Percentiles rank a stretch among this genome's conserved stretches.
Evolutionary conservation across 1,140 invertebrate species (phyloP).

Genomic region (Chlorops oryzae): DNA sequence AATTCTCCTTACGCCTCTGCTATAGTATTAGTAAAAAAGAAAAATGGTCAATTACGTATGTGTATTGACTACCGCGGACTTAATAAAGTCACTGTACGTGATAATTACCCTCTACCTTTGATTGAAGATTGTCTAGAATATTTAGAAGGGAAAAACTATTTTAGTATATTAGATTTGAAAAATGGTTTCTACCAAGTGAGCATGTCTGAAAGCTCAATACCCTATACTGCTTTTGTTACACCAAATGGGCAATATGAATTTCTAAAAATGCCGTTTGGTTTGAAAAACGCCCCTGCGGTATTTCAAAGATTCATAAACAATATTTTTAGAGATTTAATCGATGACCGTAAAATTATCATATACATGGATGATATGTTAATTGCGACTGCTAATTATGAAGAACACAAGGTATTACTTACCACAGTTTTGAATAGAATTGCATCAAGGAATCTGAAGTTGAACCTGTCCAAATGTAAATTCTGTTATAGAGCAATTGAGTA

Average conservation of each 20-base stretch:
- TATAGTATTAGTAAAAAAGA: slow-evolving; percentile 30
- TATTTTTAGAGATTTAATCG: background rate
- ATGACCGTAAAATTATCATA: background rate
- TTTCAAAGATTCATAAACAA: slow-evolving; percentile 7
- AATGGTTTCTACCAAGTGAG: slow-evolving; percentile 28
- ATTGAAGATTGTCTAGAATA: slow-evolving; percentile 47
- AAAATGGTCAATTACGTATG: slow-evolving; percentile 23
- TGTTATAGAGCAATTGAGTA: slow-evolving; percentile 11
- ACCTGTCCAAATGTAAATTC: slow-evolving; percentile 4
- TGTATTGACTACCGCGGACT: slow-evolving; percentile 39
- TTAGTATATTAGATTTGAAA: slow-evolving; percentile 22
- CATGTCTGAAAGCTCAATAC: slow-evolving; percentile 21
- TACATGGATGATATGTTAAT: slow-evolving; percentile 7
- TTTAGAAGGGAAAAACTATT: slow-evolving; percentile 22
- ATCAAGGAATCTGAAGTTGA: slow-evolving; percentile 15
- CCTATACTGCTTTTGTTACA: slow-evolving; percentile 38
- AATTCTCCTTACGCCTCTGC: slow-evolving; percentile 22
- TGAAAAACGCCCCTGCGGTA: slow-evolving; percentile 10
- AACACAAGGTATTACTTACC: background rate
- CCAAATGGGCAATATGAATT: slow-evolving; percentile 40
- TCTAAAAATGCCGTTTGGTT: slow-evolving; percentile 27
- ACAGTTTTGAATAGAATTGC: background rate
- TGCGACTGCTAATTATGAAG: background rate
- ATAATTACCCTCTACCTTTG: slow-evolving; percentile 38
- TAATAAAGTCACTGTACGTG: slow-evolving; percentile 14